Percentiles rank a stretch among this genome's conserved stretches.
Conservation (phyloP, 2,797 vertebrate species). For the Macroramphosus scolopax region DNA sequence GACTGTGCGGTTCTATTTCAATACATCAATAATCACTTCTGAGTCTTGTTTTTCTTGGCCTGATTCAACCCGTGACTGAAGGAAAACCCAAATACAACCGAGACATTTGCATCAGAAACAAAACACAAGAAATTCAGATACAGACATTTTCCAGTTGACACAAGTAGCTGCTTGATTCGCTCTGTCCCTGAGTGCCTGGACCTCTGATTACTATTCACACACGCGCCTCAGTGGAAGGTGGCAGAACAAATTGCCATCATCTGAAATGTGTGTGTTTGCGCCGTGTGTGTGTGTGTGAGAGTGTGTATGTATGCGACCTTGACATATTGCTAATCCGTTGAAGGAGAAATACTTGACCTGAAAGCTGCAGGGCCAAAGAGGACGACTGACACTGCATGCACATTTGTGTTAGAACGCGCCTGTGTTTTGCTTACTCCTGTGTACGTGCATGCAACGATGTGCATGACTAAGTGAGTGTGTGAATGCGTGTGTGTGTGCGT, state of each 20-base stretch:
- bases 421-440: conserved; percentile 13
- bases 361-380: conserved; percentile 51
- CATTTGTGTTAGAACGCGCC: conserved; percentile 34
- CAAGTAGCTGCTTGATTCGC: conserved; percentile 33
- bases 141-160: conserved; percentile 49
- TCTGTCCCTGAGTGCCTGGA: conserved; percentile 51
- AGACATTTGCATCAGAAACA: conserved; percentile 47
- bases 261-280: conserved; percentile 31
- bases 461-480: conserved; percentile 12
- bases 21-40: conserved; percentile 21
- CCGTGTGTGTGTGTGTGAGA: conserved; percentile 15
- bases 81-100: conserved; percentile 32
- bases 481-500: conserved; percentile 1
- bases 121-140: conserved; percentile 35
- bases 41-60: conserved; percentile 27
- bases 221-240: conserved; percentile 59
- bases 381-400: conserved; percentile 43
- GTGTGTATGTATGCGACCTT: conserved; percentile 44
- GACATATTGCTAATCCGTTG: conserved; percentile 55
- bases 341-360: conserved; percentile 64
- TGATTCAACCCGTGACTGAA: conserved; percentile 30
- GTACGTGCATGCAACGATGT: conserved; percentile 25
- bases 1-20: conserved; percentile 10
- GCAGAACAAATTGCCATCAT: conserved; percentile 70
- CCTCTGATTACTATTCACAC: conserved; percentile 66